phyloP scores from a whole-genome alignment of 2,888 invertebrate genomes.

The Drosophila villosipedis region DNA sequence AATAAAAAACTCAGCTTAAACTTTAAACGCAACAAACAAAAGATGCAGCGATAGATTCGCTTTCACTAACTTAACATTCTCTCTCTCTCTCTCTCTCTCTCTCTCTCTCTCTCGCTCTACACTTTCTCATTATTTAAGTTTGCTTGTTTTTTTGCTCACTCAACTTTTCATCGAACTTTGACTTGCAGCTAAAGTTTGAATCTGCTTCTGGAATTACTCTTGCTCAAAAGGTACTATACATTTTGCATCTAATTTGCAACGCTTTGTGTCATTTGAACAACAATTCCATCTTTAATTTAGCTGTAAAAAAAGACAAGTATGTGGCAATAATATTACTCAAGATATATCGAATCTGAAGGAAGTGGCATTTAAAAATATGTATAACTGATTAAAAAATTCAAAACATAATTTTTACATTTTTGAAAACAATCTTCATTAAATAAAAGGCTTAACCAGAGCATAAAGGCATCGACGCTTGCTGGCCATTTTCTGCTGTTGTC shows the following conservation, averaged over 20 bases:
- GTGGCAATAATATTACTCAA: neutral
- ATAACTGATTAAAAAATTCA: too few species aligned
- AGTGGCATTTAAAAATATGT: neutral
- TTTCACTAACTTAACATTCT: neutral
- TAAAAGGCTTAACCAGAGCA: slow-evolving; percentile 19
- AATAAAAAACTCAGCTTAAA: slow-evolving; percentile 65
- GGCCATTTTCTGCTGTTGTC: slow-evolving; percentile 27
- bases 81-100: slow-evolving; percentile 4
- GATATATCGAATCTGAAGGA: neutral
- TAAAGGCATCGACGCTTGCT: slow-evolving; percentile 26
- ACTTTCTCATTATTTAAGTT: slow-evolving; percentile 30
- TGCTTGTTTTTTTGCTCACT: slow-evolving; percentile 51
- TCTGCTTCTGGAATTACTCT: slow-evolving; percentile 39
- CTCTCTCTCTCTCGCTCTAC: neutral
- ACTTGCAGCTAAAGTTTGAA: slow-evolving; percentile 57
- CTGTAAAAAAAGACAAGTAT: neutral
- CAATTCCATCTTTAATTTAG: neutral
- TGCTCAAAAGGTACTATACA: slow-evolving; percentile 36
- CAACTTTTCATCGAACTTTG: slow-evolving; percentile 76
- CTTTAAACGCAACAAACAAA: slow-evolving; percentile 64
- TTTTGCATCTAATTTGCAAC: slow-evolving; percentile 27
- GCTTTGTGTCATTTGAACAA: neutral
- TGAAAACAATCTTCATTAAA: neutral
- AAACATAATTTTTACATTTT: neutral
- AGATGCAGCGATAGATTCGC: slow-evolving; percentile 30